These are phyloP conservation scores for Oreochromis aureus DNA, from an alignment of 2,113 vertebrate species.

Conservation along the genomic window DNA sequence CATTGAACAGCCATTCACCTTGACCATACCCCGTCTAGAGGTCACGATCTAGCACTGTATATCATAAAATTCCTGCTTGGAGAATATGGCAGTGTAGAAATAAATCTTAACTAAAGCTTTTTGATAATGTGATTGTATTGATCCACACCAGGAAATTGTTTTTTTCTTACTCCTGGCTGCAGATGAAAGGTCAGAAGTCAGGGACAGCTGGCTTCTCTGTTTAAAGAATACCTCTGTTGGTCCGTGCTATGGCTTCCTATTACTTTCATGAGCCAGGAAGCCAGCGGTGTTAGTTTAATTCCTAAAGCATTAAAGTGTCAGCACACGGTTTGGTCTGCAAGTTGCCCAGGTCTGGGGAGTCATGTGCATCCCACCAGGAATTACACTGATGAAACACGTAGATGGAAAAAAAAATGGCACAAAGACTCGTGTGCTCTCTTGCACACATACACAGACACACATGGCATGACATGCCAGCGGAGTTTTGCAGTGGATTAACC, in stretches of 20 bases:
- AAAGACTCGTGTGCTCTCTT: not conserved
- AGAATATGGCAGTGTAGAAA: not conserved
- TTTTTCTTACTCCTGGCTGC: not conserved
- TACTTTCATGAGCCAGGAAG: not conserved
- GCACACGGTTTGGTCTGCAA: not conserved
- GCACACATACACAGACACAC: not conserved
- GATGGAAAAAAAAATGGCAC: conserved; percentile 31
- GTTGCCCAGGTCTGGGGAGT: not conserved
- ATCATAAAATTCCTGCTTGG: conserved; percentile 2
- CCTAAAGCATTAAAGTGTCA: not conserved
- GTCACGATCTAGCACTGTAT: not conserved
- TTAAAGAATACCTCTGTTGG: not conserved
- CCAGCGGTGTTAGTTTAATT: not conserved
- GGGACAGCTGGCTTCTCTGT: not conserved
- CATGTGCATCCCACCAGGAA: conserved; percentile 15
- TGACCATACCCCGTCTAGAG: conserved; percentile 8
- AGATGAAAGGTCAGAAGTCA: conserved; percentile 19
- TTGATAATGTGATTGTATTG: conserved; percentile 51
- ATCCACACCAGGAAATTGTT: conserved; percentile 29
- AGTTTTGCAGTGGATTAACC: conserved; percentile 54
- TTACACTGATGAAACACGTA: conserved; percentile 35
- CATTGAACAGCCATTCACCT: conserved; percentile 8
- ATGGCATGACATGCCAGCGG: conserved; percentile 11
- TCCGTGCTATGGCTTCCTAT: not conserved
- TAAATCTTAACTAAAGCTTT: conserved; percentile 31